phyloP scores from a whole-genome alignment of 2,888 invertebrate genomes.

The Serripes groenlandicus region DNA sequence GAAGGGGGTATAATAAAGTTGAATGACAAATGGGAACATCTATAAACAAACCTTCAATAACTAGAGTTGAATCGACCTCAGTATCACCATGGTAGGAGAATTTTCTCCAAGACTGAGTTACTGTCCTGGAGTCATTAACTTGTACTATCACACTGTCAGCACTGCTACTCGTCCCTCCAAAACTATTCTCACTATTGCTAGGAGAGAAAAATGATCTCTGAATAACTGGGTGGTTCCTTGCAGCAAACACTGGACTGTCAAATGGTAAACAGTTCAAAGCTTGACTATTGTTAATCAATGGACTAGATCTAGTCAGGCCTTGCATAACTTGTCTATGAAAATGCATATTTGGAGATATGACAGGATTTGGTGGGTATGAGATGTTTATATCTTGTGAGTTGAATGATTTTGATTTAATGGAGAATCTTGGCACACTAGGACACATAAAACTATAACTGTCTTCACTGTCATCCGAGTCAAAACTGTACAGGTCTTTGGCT shows the following conservation, averaged over 20 bases:
- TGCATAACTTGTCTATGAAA: conserved; percentile 57
- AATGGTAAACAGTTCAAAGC: conserved; percentile 57
- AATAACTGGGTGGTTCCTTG: conserved; percentile 55
- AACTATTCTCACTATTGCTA: conserved; percentile 77
- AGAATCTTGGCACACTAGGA: conserved; percentile 64
- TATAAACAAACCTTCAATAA: conserved; percentile 82
- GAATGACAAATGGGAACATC: no score
- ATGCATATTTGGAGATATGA: conserved; percentile 65
- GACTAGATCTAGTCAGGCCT: conserved; percentile 57
- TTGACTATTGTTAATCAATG: conserved; percentile 64
- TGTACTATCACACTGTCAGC: conserved; percentile 84
- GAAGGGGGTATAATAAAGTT: no score
- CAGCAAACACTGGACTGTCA: conserved; percentile 50
- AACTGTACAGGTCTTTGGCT: conserved; percentile 65
- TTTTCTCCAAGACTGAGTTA: conserved; percentile 84
- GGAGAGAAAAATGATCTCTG: conserved; percentile 82
- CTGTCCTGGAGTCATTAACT: conserved; percentile 84
- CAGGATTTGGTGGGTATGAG: conserved; percentile 62
- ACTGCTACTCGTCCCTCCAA: conserved; percentile 76
- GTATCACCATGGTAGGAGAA: conserved; percentile 79
- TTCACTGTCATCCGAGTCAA: conserved; percentile 68
- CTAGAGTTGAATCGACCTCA: conserved; percentile 79
- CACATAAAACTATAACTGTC: conserved; percentile 67
- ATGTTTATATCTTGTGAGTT: conserved; percentile 49
- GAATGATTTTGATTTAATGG: conserved; percentile 48